These are phyloP conservation scores for Oligia strigilis DNA, from an alignment of 2,888 invertebrate genomes.

Conservation along the genomic window DNA sequence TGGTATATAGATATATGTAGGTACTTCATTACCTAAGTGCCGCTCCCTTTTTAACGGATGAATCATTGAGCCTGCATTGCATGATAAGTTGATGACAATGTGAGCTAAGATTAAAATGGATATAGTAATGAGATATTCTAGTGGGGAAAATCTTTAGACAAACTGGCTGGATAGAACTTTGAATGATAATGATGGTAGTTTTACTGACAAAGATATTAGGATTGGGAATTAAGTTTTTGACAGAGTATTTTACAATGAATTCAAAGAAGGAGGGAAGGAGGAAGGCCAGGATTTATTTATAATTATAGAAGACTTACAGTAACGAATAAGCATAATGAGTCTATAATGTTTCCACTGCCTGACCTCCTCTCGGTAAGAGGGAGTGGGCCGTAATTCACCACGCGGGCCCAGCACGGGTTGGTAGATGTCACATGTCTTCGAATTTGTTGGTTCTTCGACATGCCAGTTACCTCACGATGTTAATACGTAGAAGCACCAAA, in stretches of 20 bases:
- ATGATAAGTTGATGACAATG: constrained; percentile 8
- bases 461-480: too few relatives aligned
- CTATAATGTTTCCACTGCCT: too few relatives aligned
- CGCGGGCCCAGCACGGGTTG: too few relatives aligned
- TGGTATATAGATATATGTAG: constrained; percentile 4
- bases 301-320: too few relatives aligned
- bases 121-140: neutral
- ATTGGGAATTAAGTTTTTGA: neutral
- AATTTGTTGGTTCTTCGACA: too few relatives aligned
- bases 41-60: constrained; percentile 44
- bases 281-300: too few relatives aligned
- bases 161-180: neutral
- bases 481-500: too few relatives aligned
- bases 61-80: constrained; percentile 28
- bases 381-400: too few relatives aligned
- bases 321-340: too few relatives aligned
- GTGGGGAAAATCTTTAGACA: neutral
- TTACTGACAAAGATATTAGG: neutral
- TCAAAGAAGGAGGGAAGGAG: neutral
- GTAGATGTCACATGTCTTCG: too few relatives aligned
- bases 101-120: neutral
- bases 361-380: too few relatives aligned
- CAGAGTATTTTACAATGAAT: neutral
- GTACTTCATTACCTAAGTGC: constrained; percentile 16
- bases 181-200: neutral